Evolutionary conservation across 2,113 vertebrate species (phyloP), one percentile per base, ranked within the genome.

Genomic region (Lophura nycthemera): DNA sequence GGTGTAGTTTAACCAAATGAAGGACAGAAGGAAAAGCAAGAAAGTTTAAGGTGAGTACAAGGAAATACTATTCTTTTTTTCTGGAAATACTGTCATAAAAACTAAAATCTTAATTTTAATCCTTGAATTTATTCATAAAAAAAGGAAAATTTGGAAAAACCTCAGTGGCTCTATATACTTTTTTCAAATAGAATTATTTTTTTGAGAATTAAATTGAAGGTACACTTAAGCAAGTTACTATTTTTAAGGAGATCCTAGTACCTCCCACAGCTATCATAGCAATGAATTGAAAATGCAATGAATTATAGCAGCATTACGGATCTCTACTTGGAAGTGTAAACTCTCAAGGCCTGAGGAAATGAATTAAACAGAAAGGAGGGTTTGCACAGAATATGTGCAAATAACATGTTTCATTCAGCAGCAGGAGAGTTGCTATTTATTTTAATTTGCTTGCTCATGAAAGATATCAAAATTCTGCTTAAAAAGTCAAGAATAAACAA

Each of bases 71-170:
- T 12, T 11, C 21, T 70, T 30, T 29, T 48, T 57, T 74, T 8
- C 21, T 40, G 27, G 52, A 81, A 81, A 38, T 22, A 2, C 54
- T 80, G 10, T 8, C 74, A 0, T 0, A 13, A 29, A 72, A 79
- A 79, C 43, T n/a, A 72, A 83, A n/a, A 72, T 48, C 17, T 57
- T 73, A 43, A 36, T 63, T 45, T 61, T 21, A 72, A 72, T 74
- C 52, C 4, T 38, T 32, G 2, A 48, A 34, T 57, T 9, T 0
- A 1, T 80, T 32, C 0, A 20, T 63, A 29, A 43, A 71, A 30
- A 59, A 59, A n/a, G 1, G 2, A 11, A 36, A 57, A 22, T 50
- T 4, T 42, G 21, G 11, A 47, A 91, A 91, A 72, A 10, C 2
- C 3, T 48, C 29, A 8, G 3, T 54, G 4, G 3, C 10, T 90